Evolutionary conservation across 1,140 invertebrate species (phyloP), one percentile per base, ranked within the genome.

Genomic region (Ruditapes philippinarum): DNA sequence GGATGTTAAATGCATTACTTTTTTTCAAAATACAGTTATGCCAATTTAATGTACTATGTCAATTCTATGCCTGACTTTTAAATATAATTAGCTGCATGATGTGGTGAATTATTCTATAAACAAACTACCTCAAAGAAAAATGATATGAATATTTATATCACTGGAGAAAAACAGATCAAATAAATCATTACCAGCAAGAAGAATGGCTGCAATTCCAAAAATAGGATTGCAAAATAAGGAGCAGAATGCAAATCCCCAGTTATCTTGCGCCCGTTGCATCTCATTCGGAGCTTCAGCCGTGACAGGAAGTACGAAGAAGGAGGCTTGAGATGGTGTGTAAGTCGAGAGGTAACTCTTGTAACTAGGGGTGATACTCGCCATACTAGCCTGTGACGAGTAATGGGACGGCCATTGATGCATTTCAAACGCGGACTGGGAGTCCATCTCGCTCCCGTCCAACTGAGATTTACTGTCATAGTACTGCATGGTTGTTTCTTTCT

Each of bases 191-290:
- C 93, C 93, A 81, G 93, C 88, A 25, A 93, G 70, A 19, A 94
- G 57, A 38, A 94, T 89, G 40, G 93, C 93, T 33, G 92, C 88
- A 0, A 94, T 73, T 4, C 93, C 93, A 89, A 94, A 94, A 31
- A 94, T 68, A 0, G 93, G 93, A 73, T 94, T 94, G 81, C 91
- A 85, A 78, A 94, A 91, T n/a, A 93, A 31, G 14, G 93, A 92
- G 65, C 91, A 91, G 80, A 93, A 91, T 0, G 93, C 91, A 33
- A 94, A 91, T 5, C 92, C 92, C 90, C 91, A 92, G 82, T 94
- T 92, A 76, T 93, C 91, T 19, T 86, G 49, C 7, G 93, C 90
- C 28, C 89, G 84, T 45, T 88, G 74, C 73, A 73, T 76, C 25
- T 91, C 87, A 49, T 93, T 89, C 2, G 93, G 93, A 22, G 87